A percentile compares a stretch with the other conserved stretches of the same genome.
These are phyloP conservation scores for Sialis fuliginosa DNA, from an alignment of 2,888 invertebrate genomes.

Conservation along the genomic window DNA sequence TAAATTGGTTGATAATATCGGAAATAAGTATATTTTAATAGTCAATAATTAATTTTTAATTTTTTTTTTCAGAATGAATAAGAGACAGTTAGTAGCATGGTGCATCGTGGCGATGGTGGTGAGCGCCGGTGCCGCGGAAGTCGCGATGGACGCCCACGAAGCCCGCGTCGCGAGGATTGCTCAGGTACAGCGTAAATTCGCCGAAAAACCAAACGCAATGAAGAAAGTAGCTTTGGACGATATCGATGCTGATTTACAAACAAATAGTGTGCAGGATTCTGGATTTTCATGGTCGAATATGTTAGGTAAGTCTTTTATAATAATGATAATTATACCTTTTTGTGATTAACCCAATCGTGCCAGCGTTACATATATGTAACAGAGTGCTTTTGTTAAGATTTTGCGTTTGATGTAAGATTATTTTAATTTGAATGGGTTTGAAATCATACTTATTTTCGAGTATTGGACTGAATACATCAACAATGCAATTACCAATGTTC, in stretches of 20 bases:
- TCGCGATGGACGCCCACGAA: slow-evolving; percentile 13
- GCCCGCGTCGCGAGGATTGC: slow-evolving; percentile 17
- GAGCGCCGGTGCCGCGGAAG: background rate
- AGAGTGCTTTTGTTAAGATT: too few species aligned
- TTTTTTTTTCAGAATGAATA: slow-evolving; percentile 34
- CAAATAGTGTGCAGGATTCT: slow-evolving; percentile 52
- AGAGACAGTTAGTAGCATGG: slow-evolving; percentile 49
- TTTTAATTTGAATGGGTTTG: too few species aligned
- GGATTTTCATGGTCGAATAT: slow-evolving; percentile 83
- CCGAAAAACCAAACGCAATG: slow-evolving; percentile 73
- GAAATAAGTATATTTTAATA: too few species aligned
- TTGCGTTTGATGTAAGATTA: too few species aligned
- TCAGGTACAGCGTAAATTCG: slow-evolving; percentile 55
- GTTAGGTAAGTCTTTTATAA: slow-evolving; percentile 33
- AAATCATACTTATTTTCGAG: too few species aligned
- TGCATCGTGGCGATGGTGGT: slow-evolving; percentile 40
- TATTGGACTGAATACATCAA: too few species aligned
- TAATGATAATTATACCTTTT: background rate
- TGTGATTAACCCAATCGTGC: too few species aligned
- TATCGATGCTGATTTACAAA: slow-evolving; percentile 54
- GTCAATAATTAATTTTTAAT: too few species aligned
- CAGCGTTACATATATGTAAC: too few species aligned
- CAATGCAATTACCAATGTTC: too few species aligned
- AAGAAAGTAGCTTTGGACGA: slow-evolving; percentile 76
- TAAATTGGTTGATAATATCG: too few species aligned